A percentile compares a stretch with the other conserved stretches of the same genome.
phyloP scores from a whole-genome alignment of 2,113 vertebrate species.

The Brienomyrus brachyistius region DNA sequence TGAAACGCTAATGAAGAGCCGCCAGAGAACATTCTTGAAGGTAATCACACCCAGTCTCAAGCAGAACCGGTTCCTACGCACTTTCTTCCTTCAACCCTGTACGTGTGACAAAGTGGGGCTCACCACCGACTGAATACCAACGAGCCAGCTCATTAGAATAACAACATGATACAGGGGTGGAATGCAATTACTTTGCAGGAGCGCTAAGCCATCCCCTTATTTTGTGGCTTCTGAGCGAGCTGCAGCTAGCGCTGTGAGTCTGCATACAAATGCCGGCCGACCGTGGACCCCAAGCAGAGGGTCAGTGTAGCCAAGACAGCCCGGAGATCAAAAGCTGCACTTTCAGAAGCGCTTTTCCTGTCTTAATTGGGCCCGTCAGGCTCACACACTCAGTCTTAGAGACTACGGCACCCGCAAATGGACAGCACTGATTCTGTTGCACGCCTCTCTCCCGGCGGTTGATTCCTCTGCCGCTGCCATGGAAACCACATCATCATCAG shows the following conservation, averaged over 20 bases:
- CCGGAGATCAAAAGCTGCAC: not conserved
- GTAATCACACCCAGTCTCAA: not conserved
- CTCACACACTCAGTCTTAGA: not conserved
- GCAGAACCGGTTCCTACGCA: not conserved
- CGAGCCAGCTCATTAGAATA: slow-evolving; percentile 8
- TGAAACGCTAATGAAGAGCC: slow-evolving; percentile 22
- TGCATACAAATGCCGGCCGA: slow-evolving; percentile 3
- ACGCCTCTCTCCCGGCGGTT: slow-evolving; percentile 29
- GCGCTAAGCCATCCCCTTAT: slow-evolving; percentile 1
- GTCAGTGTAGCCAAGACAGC: not conserved
- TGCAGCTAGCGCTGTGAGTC: not conserved
- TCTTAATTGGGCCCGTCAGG: slow-evolving; percentile 19
- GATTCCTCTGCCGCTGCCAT: slow-evolving; percentile 45
- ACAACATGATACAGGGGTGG: not conserved
- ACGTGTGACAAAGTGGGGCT: not conserved
- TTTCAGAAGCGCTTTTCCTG: not conserved
- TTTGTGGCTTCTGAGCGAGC: not conserved
- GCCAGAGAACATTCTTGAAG: not conserved
- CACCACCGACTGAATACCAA: not conserved
- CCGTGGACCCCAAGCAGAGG: not conserved
- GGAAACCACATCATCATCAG: slow-evolving; percentile 40
- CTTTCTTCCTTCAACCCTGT: not conserved
- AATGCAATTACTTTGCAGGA: slow-evolving; percentile 4
- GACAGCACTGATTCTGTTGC: slow-evolving; percentile 42
- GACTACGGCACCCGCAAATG: slow-evolving; percentile 41